Percentiles rank a stretch among this genome's conserved stretches.
These are phyloP conservation scores for Hirtodrosophila histrioides DNA, from an alignment of 2,888 invertebrate genomes.

Conservation along the genomic window DNA sequence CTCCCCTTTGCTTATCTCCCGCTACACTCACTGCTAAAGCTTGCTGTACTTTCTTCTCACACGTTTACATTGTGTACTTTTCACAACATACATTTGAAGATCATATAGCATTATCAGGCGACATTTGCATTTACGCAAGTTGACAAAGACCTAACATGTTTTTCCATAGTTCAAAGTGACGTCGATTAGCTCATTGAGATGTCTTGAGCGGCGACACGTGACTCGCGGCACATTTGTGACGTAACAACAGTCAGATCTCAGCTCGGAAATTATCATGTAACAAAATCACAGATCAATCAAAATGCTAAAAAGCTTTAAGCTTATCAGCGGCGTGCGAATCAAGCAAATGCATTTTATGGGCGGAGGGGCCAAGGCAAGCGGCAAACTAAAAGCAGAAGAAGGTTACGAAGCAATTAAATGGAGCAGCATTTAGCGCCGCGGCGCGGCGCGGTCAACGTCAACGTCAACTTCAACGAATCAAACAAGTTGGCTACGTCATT, in stretches of 20 bases:
- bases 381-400: constrained; percentile 3
- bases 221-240: constrained; percentile 51
- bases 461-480: constrained; percentile 17
- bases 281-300: constrained; percentile 37
- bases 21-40: too few species aligned
- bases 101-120: constrained; percentile 18
- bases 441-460: constrained; percentile 25
- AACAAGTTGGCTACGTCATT: constrained; percentile 57
- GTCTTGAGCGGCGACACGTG: constrained; percentile 41
- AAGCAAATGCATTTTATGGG: not conserved
- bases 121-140: constrained; percentile 21
- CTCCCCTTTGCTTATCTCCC: too few species aligned
- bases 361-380: too few species aligned
- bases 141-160: constrained; percentile 12
- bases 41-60: too few species aligned
- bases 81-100: not conserved
- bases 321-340: constrained; percentile 60
- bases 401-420: constrained; percentile 38
- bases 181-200: constrained; percentile 25
- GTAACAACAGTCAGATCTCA: constrained; percentile 26
- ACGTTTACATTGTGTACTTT: too few species aligned
- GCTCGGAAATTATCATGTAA: constrained; percentile 38
- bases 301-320: constrained; percentile 8
- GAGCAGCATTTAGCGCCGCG: constrained; percentile 33
- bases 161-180: constrained; percentile 31